Evolutionary conservation across 2,888 invertebrate genomes (phyloP), one percentile per base, ranked within the genome.

Genomic region (Dicyrtomina minuta): DNA sequence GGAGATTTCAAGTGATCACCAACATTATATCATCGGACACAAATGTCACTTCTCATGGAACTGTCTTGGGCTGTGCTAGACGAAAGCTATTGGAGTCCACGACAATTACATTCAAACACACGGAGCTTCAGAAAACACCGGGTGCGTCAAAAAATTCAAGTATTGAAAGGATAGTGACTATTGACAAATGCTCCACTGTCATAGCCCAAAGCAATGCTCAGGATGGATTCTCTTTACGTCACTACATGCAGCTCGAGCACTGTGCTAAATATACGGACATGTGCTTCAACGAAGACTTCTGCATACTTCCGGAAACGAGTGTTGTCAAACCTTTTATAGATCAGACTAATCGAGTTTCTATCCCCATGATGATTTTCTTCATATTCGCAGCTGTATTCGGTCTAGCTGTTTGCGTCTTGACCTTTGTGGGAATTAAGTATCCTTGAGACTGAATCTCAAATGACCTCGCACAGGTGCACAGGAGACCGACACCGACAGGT

Each of bases 61-160:
- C 76, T 1, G 70, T 77, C 15, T 27, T 77, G 27, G 77, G 77
- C 4, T 77, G 77, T 70, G 74, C 75, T 1, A 71, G 70, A 20
- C 33, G 68, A 1, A 43, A 68, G 24, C 70, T 77, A 0, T 58
- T 76, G 10, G 60, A 66, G 41, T 22, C n/a, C 20, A 69, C 70
- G 3, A 46, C 59, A 10, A 49, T 60, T 15, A 24, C 41, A 26
- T 46, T 68, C 43, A 68, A 61, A 41, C 51, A 60, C 15, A 26
- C 15, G 3, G 60, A 64, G 15, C 60, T 46, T 22, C 46, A 41
- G 17, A 20, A 20, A 24, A 20, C 46, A 2, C 24, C 3, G 24
- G 46, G 46, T 10, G n/a, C n/a, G n/a, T n/a, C n/a, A n/a, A 55
- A 22, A 26, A 66, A 49, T 15, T n/a, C 44, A 6, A 66, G 46